These are phyloP conservation scores for Channa argus DNA, from an alignment of 2,113 vertebrate species.

Conservation along the genomic window DNA sequence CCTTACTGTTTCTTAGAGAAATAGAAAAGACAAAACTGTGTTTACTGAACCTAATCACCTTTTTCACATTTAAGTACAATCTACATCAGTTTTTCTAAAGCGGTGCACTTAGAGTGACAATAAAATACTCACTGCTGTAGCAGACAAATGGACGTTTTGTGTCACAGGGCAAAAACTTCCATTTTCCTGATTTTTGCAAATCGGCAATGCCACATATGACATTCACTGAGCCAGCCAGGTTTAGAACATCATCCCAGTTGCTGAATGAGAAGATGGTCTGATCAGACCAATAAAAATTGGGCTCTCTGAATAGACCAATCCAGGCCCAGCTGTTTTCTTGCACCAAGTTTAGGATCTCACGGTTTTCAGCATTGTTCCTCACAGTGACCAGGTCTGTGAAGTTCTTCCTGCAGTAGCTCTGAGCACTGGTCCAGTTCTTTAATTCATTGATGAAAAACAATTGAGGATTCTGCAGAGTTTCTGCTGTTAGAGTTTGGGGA, in stretches of 20 bases:
- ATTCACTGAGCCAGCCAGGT: not conserved
- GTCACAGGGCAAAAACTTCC: no score
- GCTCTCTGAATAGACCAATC: constrained; percentile 22
- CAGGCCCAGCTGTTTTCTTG: fast-evolving
- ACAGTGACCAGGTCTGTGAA: constrained; percentile 8
- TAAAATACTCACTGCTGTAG: no score
- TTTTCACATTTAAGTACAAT: no score
- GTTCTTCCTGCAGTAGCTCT: constrained; percentile 1
- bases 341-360: fast-evolving
- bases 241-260: fast-evolving
- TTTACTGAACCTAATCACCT: no score
- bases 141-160: no score
- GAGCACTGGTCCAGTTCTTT: constrained; percentile 9
- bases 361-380: not conserved
- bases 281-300: constrained; percentile 4
- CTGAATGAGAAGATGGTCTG: not conserved
- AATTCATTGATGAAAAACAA: no score
- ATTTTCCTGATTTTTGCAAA: not conserved
- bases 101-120: no score
- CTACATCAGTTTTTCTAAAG: no score
- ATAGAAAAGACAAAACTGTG: no score
- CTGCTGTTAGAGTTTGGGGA: no score
- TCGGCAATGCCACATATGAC: not conserved
- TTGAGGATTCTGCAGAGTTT: no score
- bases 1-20: not conserved